Evolutionary conservation across 2,888 invertebrate genomes (phyloP).

Genomic region (Netelia inedita): DNA sequence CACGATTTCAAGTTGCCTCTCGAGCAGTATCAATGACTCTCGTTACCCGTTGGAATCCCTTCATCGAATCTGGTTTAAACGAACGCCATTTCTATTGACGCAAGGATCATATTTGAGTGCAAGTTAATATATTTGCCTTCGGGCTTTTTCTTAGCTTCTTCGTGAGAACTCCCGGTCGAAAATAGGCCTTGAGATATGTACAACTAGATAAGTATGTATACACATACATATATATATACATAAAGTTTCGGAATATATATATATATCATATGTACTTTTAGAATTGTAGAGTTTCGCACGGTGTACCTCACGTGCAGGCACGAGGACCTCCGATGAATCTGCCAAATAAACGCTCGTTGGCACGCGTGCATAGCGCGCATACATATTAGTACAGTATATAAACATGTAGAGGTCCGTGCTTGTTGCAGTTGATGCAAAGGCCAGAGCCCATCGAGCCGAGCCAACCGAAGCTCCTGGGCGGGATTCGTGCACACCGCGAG

Average conservation of each 20-base stretch:
- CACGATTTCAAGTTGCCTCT: constrained; percentile 38
- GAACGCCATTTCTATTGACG: constrained; percentile 33
- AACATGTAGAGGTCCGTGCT: constrained; percentile 11
- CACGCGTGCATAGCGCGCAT: constrained; percentile 25
- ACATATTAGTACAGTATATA: constrained; percentile 1
- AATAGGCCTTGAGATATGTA: constrained; percentile 22
- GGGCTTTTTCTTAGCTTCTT: constrained; percentile 23
- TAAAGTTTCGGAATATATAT: not conserved
- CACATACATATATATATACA: not conserved
- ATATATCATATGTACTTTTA: not conserved
- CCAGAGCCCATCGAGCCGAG: constrained; percentile 17
- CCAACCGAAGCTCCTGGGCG: constrained; percentile 33
- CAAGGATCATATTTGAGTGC: constrained; percentile 29
- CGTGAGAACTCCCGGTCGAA: constrained; percentile 1
- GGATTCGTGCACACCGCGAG: constrained; percentile 46
- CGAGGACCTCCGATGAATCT: constrained; percentile 31
- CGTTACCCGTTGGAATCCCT: constrained; percentile 10
- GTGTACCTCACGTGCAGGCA: constrained; percentile 14
- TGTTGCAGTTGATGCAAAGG: constrained; percentile 11
- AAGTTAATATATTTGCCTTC: constrained; percentile 39
- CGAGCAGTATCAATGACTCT: constrained; percentile 53
- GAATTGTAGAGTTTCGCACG: not conserved
- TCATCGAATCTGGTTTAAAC: constrained; percentile 22
- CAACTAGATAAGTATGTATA: not conserved
- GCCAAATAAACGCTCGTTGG: constrained; percentile 26